These are phyloP conservation scores for Lepidonotus clava DNA, from an alignment of 2,888 invertebrate species.

Conservation along the genomic window DNA sequence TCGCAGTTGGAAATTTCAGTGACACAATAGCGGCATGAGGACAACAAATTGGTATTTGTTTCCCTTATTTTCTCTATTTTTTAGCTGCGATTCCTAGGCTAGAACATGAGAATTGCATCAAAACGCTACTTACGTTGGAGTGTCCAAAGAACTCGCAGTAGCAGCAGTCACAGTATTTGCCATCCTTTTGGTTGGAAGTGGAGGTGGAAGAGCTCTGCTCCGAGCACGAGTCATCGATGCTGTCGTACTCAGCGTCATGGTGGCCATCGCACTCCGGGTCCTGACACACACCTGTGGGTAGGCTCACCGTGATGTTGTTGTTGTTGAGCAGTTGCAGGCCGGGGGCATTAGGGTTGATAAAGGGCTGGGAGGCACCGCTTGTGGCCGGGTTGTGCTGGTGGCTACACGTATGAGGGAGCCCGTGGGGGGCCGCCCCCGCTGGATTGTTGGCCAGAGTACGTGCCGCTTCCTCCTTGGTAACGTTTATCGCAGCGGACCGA, in stretches of 20 bases:
- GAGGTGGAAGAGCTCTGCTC: constrained; percentile 82
- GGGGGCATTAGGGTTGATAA: constrained; percentile 51
- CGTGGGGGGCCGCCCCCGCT: neutral
- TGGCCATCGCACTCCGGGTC: constrained; percentile 77
- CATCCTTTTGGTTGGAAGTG: constrained; percentile 81
- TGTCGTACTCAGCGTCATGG: constrained; percentile 77
- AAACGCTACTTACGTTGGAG: constrained; percentile 81
- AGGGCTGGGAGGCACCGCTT: constrained; percentile 64
- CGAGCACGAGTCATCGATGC: constrained; percentile 80
- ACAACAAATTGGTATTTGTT: no score
- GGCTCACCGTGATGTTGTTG: constrained; percentile 70
- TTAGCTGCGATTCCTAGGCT: no score
- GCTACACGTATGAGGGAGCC: constrained; percentile 53
- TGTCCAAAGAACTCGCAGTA: constrained; percentile 91
- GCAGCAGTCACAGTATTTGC: constrained; percentile 87
- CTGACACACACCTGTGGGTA: constrained; percentile 72
- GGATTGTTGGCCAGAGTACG: constrained; percentile 29
- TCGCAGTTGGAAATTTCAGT: no score
- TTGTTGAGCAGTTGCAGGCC: constrained; percentile 35
- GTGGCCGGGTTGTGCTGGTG: constrained; percentile 56
- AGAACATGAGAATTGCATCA: no score
- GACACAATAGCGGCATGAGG: no score
- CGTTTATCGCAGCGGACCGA: constrained; percentile 57
- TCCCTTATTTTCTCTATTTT: no score
- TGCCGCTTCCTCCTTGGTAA: constrained; percentile 56